These are phyloP conservation scores for Pogonomyrmex californicus DNA, from an alignment of 1,140 invertebrate genomes.

Conservation along the genomic window DNA sequence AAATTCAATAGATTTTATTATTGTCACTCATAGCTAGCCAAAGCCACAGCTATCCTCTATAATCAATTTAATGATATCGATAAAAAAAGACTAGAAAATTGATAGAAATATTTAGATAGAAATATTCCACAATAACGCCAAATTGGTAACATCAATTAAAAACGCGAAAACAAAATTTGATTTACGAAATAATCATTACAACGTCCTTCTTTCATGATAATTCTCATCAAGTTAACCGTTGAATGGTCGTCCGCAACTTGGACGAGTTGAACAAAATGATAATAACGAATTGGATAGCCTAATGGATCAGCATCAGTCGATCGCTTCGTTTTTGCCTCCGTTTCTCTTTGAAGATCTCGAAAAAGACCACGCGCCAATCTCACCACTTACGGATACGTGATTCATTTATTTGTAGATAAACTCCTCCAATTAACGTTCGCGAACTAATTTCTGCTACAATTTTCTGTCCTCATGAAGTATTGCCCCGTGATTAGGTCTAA, in stretches of 20 bases:
- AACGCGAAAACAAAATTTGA: slow-evolving; percentile 16
- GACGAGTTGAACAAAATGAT: slow-evolving; percentile 23
- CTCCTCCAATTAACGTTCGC: slow-evolving; percentile 36
- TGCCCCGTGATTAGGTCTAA: slow-evolving; percentile 11
- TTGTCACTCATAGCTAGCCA: too few relatives aligned
- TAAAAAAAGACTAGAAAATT: too few relatives aligned
- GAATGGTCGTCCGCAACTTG: slow-evolving; percentile 2
- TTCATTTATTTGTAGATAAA: slow-evolving; percentile 52
- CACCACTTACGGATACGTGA: not conserved
- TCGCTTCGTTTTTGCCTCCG: slow-evolving; percentile 23
- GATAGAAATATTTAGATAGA: not conserved
- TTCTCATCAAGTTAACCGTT: slow-evolving; percentile 1
- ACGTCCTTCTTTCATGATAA: not conserved
- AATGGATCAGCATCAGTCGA: slow-evolving; percentile 30
- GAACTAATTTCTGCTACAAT: slow-evolving; percentile 34
- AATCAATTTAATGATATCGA: too few relatives aligned
- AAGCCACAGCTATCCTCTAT: too few relatives aligned
- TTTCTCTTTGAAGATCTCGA: slow-evolving; percentile 3
- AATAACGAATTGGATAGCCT: slow-evolving; percentile 25
- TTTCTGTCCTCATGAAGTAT: not conserved
- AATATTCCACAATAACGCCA: not conserved
- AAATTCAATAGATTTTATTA: too few relatives aligned
- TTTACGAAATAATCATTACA: not conserved
- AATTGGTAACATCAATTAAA: not conserved
- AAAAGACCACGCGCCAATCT: slow-evolving; percentile 29